Base-by-base conservation (phyloP, 2,797 vertebrate genomes). In the Semaprochilodus insignis region DNA sequence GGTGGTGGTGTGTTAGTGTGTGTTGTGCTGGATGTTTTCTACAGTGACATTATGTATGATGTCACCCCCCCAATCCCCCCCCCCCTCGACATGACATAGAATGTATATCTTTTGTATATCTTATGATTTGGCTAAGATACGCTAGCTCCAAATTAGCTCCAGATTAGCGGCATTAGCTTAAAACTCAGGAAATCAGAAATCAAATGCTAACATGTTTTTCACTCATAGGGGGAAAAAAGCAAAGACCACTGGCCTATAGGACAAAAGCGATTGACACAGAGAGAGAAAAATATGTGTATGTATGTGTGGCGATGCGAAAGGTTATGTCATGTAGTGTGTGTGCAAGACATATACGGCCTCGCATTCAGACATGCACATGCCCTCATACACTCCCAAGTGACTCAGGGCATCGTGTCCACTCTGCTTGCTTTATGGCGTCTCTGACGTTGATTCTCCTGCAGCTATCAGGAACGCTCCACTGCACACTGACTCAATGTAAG, bases 281-380 rank as follows among this genome's bases (percentile, higher is more conserved):
- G 52, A 55, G 48, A 65, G 31, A 52, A 82, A 36, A 79, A 36
- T 57, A 27, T 73, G 51, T 62, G 52, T 31, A 25, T 54, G 21
- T n/a, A 21, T 62, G 75, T 13, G 51, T 63, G 60, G 14, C 13
- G 15, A 81, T 74, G 74, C 70, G 54, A 86, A 36, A 62, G 90
- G 70, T 67, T 62, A 17, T 52, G 25, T 60, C 15, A 34, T 66
- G 62, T 34, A 31, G 62, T 27, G 16, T 59, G 54, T n/a, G 73
- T 60, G 34, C 55, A 40, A 60, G 74, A 23, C 74, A 44, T 60
- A 16, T 16, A 57, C 54, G 54, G 13, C 3, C 73, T 74, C 19
- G 7, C 73, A 40, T n/a, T 40, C 54, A 59, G 73, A 59, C 73
- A 59, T 57, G 21, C 54, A 74, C 73, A 74, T 31, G 36, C 54